phyloP scores from a whole-genome alignment of 2,113 vertebrate species.

The Pyrgilauda ruficollis region DNA sequence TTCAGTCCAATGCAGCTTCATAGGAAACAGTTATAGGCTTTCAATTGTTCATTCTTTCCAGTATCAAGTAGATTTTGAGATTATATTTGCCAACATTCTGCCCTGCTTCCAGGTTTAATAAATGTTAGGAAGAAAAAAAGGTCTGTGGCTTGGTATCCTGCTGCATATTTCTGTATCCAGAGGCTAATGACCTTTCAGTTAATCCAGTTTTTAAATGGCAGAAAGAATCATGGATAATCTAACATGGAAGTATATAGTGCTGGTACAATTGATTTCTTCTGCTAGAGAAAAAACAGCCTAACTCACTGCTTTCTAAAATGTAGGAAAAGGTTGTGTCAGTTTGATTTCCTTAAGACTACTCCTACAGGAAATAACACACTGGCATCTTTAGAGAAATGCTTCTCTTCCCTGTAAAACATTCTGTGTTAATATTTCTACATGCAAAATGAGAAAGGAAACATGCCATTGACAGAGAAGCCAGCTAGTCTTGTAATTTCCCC shows the following conservation, averaged over 20 bases:
- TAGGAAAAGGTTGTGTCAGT: neutral
- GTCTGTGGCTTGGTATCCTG: neutral
- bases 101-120: neutral
- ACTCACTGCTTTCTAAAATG: neutral
- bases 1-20: neutral
- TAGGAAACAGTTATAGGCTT: neutral
- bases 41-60: constrained; percentile 27
- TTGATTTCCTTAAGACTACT: neutral
- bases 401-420: neutral
- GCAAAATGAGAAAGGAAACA: neutral
- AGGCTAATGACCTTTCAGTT: neutral
- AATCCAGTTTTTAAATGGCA: neutral
- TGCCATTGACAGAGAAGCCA: neutral
- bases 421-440: neutral
- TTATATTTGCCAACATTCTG: neutral
- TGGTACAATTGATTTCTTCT: neutral
- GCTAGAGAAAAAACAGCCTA: neutral
- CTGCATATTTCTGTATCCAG: neutral
- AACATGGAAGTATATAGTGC: neutral
- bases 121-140: neutral
- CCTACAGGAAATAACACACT: neutral
- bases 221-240: neutral
- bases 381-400: neutral
- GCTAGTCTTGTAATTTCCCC: neutral
- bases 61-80: neutral